Base-by-base conservation (phyloP, 1,140 invertebrate genomes). In the Dryas iulia region DNA sequence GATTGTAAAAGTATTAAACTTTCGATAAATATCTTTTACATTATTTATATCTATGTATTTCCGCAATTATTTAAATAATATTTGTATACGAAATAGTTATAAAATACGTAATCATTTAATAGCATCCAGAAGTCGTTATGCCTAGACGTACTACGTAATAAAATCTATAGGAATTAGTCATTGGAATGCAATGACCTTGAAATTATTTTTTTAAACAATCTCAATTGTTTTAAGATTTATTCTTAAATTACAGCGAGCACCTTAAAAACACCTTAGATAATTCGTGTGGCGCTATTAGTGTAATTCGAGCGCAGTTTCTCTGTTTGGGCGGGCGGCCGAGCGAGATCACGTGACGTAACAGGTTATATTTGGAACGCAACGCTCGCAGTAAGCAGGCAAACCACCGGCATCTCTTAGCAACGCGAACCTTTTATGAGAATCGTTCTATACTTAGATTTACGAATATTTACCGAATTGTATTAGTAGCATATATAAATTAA, bases 221-320 rank as follows among this genome's bases (percentile, higher is more conserved):
- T 39, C 1, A 39, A 47, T 2, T 3, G 21, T 0, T 47, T 47
- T 47, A 47, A 47, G 21, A 47, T 47, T 8, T 47, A 7, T 3
- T 1, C 2, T 47, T 21, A 47, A 47, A 21, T 21, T 47, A 7
- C 18, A 47, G 6, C 39, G 5, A 47, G 35, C 0, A 18, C 14
- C 6, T n/a, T 39, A 7, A 18, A n/a, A 39, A 21, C 39, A 21
- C 39, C 39, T 47, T 21, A 10, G 35, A 2, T 3, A 47, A 21
- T 2, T 21, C 39, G 82, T 73, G 79, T 69, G 67, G 66, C 64
- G 76, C 68, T 72, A 79, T 59, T 72, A 80, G 73, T 91, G 89
- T 88, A 91, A 91, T 86, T 74, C 66, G 89, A 91, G 86, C 66
- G 82, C 84, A 80, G 84, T 91, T 90, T 90, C 87, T 91, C 87